These are phyloP conservation scores for Pontoporia blainvillei DNA, from an alignment of 2,113 vertebrate genomes.

Conservation along the genomic window DNA sequence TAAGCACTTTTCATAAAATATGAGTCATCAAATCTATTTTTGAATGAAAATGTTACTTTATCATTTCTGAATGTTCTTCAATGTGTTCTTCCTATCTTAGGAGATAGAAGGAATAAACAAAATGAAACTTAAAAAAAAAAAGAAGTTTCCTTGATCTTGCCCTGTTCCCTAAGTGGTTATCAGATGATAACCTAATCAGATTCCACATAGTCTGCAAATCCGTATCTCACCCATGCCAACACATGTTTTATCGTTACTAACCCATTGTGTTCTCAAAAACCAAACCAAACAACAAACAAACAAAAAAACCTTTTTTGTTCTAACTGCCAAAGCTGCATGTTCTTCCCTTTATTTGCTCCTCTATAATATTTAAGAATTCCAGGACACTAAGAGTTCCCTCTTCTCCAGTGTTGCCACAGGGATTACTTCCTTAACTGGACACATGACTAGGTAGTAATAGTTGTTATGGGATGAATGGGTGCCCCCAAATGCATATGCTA, in stretches of 20 bases:
- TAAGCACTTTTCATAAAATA: neutral
- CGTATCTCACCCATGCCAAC: neutral
- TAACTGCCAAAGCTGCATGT: neutral
- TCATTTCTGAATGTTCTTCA: neutral
- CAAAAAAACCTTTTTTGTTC: neutral
- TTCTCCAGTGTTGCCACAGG: neutral
- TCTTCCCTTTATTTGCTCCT: neutral
- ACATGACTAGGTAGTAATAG: neutral
- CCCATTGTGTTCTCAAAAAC: neutral
- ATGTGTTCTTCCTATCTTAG: neutral
- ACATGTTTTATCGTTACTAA: neutral
- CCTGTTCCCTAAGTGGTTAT: neutral
- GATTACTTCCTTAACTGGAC: neutral
- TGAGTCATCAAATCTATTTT: neutral
- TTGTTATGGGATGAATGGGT: neutral
- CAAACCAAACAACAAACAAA: neutral
- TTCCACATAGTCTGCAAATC: neutral
- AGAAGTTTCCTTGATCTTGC: neutral
- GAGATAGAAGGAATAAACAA: neutral
- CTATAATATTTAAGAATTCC: neutral
- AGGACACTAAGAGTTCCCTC: neutral
- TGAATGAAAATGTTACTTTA: neutral
- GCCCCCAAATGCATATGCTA: neutral
- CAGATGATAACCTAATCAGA: neutral
- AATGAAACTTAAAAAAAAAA: neutral